phyloP scores from a whole-genome alignment of 2,113 vertebrate species.

The Saiga tatarica region DNA sequence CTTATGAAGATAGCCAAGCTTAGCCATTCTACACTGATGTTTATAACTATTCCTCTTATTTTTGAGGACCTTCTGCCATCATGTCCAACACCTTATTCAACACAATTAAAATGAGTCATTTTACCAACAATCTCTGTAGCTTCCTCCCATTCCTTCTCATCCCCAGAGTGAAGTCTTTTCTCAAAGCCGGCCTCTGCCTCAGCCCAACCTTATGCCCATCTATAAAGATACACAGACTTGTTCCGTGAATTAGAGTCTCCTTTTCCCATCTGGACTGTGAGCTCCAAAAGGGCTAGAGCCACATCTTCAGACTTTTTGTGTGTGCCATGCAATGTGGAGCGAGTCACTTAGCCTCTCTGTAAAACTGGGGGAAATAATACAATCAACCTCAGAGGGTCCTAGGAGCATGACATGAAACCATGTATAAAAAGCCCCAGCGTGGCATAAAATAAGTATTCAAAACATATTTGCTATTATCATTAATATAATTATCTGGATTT shows the following conservation, averaged over 20 bases:
- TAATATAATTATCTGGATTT: neutral
- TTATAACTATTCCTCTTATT: neutral
- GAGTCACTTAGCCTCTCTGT: neutral
- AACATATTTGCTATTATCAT: neutral
- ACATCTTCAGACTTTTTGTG: neutral
- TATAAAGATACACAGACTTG: neutral
- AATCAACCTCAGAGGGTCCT: neutral
- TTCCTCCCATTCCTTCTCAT: neutral
- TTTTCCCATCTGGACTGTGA: neutral
- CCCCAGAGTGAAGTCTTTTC: neutral
- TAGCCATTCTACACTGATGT: neutral
- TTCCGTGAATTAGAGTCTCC: neutral
- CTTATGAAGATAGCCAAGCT: neutral
- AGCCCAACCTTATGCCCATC: neutral
- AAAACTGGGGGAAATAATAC: neutral
- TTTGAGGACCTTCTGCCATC: neutral
- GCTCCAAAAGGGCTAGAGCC: neutral
- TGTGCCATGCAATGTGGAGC: fast-evolving
- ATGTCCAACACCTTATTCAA: neutral
- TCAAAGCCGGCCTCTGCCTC: neutral
- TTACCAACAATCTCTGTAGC: neutral
- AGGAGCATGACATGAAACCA: neutral
- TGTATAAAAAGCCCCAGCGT: neutral
- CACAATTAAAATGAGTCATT: neutral
- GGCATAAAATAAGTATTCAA: neutral